Conservation (phyloP, 1,140 invertebrate genomes). For the Philopotamus ludificatus region DNA sequence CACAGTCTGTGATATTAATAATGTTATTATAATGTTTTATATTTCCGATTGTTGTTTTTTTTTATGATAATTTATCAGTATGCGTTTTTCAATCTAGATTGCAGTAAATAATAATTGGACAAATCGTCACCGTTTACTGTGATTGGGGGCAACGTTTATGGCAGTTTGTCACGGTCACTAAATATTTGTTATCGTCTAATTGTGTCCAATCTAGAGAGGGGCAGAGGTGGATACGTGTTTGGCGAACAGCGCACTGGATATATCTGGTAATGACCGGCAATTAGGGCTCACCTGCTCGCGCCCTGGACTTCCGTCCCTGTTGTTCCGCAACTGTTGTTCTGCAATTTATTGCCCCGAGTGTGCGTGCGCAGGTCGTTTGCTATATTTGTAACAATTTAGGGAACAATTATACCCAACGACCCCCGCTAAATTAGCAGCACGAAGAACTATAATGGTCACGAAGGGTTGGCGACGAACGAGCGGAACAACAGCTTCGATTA, state of each 20-base stretch:
- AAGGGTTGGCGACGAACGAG: not conserved
- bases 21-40: too few species aligned
- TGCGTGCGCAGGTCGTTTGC: not conserved
- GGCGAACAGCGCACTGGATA: not conserved
- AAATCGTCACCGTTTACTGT: too few species aligned
- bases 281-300: conserved; percentile 21
- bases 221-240: not conserved
- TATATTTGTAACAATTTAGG: conserved; percentile 15
- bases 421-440: not conserved
- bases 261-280: conserved; percentile 13
- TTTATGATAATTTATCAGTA: too few species aligned
- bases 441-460: not conserved
- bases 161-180: too few species aligned
- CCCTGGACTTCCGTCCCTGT: not conserved
- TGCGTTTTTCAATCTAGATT: too few species aligned
- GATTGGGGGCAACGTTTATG: too few species aligned
- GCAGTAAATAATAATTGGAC: too few species aligned
- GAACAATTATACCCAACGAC: conserved; percentile 17
- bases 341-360: not conserved
- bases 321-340: not conserved
- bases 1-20: too few species aligned
- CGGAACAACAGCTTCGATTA: not conserved
- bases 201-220: not conserved
- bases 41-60: too few species aligned
- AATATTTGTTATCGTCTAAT: conserved; percentile 1